Conservation (phyloP, 2,888 invertebrate genomes). For the Cryptosula pallasiana region DNA sequence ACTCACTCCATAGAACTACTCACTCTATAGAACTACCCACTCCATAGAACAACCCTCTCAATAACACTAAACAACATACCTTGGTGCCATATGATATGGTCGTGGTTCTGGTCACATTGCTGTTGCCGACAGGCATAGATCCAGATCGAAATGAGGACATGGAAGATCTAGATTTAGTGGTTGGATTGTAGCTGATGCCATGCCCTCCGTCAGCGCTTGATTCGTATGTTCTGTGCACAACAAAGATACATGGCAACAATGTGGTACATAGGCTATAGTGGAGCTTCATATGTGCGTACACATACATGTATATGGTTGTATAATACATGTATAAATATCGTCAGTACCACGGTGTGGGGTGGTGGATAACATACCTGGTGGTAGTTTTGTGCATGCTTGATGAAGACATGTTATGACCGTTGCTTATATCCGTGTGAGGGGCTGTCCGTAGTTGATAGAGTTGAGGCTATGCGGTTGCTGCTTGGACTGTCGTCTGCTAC, state of each 20-base stretch:
- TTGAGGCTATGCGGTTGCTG: too few relatives aligned
- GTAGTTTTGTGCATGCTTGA: not conserved
- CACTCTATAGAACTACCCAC: too few relatives aligned
- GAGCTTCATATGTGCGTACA: too few relatives aligned
- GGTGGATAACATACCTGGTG: not conserved
- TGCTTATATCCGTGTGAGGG: not conserved
- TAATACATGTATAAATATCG: too few relatives aligned
- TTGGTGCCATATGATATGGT: slow-evolving; percentile 20
- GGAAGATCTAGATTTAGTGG: not conserved
- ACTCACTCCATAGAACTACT: too few relatives aligned
- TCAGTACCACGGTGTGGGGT: not conserved
- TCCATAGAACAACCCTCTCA: too few relatives aligned
- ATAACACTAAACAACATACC: too few relatives aligned
- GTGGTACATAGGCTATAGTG: too few relatives aligned
- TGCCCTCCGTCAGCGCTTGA: not conserved
- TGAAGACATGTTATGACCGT: not conserved
- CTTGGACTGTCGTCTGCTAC: too few relatives aligned
- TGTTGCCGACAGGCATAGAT: not conserved
- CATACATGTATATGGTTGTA: not conserved
- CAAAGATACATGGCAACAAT: not conserved
- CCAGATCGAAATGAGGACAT: not conserved
- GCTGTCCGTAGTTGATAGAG: too few relatives aligned
- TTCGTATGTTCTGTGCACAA: not conserved
- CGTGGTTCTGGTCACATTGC: slow-evolving; percentile 22
- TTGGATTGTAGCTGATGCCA: slow-evolving; percentile 23